phyloP scores from a whole-genome alignment of 2,113 vertebrate genomes.

The Nerophis ophidion region DNA sequence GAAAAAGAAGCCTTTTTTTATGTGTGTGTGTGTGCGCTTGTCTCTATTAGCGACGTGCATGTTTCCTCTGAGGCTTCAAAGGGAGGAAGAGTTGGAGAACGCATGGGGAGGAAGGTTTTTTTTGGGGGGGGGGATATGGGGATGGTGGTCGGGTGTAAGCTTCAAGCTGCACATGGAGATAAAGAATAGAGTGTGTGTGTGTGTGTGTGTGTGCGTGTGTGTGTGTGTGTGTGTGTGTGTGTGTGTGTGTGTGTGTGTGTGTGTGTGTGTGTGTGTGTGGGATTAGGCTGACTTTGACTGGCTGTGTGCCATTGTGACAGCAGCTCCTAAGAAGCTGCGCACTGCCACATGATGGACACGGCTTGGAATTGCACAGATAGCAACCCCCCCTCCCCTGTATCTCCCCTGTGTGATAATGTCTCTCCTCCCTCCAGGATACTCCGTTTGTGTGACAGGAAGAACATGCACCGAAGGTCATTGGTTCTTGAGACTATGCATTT shows the following conservation, averaged over 20 bases:
- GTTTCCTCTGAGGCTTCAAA: constrained; percentile 62
- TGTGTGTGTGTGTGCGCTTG: constrained; percentile 30
- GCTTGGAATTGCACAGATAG: constrained; percentile 62
- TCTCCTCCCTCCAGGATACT: constrained; percentile 29
- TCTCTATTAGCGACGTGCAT: constrained; percentile 63
- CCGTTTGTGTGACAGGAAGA: constrained; percentile 45
- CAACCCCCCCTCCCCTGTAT: constrained; percentile 11
- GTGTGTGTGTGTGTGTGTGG: constrained; percentile 14
- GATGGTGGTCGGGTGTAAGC: constrained; percentile 48
- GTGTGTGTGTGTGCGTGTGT: constrained; percentile 18
- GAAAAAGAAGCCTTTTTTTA: constrained; percentile 41
- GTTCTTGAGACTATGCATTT: constrained; percentile 24
- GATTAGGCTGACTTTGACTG: constrained; percentile 65
- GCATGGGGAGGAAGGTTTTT: constrained; percentile 5
- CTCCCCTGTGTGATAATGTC: constrained; percentile 7
- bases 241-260: constrained; percentile 22
- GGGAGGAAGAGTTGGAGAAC: constrained; percentile 48
- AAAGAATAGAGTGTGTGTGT: constrained; percentile 57
- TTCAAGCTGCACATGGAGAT: constrained; percentile 74
- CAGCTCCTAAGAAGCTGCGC: constrained; percentile 58
- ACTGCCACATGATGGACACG: constrained; percentile 71
- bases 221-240: constrained; percentile 21
- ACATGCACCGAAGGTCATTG: constrained; percentile 47
- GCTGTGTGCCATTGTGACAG: constrained; percentile 54
- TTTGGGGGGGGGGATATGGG: neutral